Conservation (phyloP, 2,888 invertebrate genomes). For the Mechanitis mazaeus region DNA sequence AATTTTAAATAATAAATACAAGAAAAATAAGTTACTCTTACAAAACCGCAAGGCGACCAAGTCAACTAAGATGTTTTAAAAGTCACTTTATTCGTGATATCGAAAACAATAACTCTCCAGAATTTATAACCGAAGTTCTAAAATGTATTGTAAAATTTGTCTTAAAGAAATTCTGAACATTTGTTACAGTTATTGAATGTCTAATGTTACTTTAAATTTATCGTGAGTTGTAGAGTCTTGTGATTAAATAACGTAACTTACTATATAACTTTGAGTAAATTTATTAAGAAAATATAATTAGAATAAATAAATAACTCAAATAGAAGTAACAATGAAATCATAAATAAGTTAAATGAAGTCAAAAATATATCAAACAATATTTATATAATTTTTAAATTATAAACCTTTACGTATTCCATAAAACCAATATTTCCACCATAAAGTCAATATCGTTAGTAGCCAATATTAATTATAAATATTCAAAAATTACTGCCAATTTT, state of each 20-base stretch:
- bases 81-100: conserved; percentile 5
- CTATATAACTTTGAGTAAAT: too few relatives aligned
- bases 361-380: too few relatives aligned
- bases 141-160: conserved; percentile 5
- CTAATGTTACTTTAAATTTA: neutral
- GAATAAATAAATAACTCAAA: too few relatives aligned
- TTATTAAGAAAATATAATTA: too few relatives aligned
- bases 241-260: neutral
- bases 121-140: conserved; percentile 4
- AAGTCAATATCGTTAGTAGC: neutral
- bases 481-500: conserved; percentile 25
- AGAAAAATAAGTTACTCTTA: conserved; percentile 2
- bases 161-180: conserved; percentile 5
- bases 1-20: neutral
- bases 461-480: conserved; percentile 17
- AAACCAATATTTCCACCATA: neutral
- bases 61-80: conserved; percentile 5
- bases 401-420: too few relatives aligned
- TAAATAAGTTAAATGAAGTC: too few relatives aligned
- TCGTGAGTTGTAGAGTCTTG: neutral
- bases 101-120: neutral
- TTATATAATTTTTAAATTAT: too few relatives aligned
- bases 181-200: conserved; percentile 6
- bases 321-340: too few relatives aligned
- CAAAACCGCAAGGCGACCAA: neutral